These are phyloP conservation scores for Epinotia brunnichana DNA, from an alignment of 2,888 invertebrate species.

Conservation along the genomic window DNA sequence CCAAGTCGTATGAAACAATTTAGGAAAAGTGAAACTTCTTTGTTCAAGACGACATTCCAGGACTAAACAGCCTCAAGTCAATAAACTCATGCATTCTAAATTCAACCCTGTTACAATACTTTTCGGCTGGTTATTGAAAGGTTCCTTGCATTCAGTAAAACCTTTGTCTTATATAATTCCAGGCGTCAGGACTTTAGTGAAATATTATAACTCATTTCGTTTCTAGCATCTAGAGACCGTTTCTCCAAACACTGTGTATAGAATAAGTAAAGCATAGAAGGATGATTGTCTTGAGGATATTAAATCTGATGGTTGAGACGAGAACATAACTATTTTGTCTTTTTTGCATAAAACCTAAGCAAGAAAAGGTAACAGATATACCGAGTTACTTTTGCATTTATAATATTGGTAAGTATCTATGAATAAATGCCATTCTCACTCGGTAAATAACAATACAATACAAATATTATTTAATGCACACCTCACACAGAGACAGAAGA, in stretches of 20 bases:
- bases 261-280: neutral
- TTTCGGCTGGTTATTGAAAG: neutral
- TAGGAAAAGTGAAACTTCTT: constrained; percentile 6
- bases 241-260: neutral
- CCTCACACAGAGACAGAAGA: too few relatives aligned
- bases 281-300: neutral
- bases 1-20: constrained; percentile 7
- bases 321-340: too few relatives aligned
- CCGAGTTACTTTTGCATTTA: too few relatives aligned
- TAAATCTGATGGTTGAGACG: too few relatives aligned
- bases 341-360: too few relatives aligned
- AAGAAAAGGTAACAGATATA: too few relatives aligned
- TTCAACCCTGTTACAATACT: neutral
- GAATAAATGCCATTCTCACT: too few relatives aligned
- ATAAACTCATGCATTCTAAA: neutral
- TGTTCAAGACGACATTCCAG: neutral
- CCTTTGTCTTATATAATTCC: neutral
- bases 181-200: constrained; percentile 1
- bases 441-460: too few relatives aligned
- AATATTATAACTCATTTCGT: constrained; percentile 1
- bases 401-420: too few relatives aligned
- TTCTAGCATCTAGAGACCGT: neutral
- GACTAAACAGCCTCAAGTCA: neutral
- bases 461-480: too few relatives aligned
- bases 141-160: neutral